phyloP scores from a whole-genome alignment of 2,888 invertebrate species.

The Agrilus cyanescens region DNA sequence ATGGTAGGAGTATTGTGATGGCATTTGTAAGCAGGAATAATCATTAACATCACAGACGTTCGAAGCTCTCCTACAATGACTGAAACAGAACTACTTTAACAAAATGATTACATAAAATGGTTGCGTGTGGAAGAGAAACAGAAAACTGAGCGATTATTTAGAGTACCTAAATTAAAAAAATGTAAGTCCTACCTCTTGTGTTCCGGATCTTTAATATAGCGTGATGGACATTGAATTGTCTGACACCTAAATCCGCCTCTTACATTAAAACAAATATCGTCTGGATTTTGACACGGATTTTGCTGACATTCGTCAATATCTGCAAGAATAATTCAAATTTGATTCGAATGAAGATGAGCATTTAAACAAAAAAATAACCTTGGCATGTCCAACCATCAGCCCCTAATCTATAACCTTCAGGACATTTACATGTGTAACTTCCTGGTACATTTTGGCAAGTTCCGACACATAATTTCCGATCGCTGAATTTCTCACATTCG shows the following conservation, averaged over 20 bases:
- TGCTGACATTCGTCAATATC: constrained; percentile 64
- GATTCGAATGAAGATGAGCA: background rate
- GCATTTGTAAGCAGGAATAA: constrained; percentile 61
- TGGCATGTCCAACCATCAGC: constrained; percentile 69
- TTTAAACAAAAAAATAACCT: constrained; percentile 42
- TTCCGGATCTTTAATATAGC: constrained; percentile 65
- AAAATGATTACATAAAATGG: background rate
- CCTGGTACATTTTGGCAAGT: constrained; percentile 79
- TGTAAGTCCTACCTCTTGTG: constrained; percentile 59
- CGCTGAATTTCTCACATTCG: constrained; percentile 70
- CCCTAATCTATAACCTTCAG: constrained; percentile 63
- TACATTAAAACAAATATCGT: constrained; percentile 81
- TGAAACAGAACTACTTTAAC: constrained; percentile 33
- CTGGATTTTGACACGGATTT: constrained; percentile 42
- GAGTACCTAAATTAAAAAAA: background rate
- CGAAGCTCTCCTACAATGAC: constrained; percentile 67
- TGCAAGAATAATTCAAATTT: constrained; percentile 20
- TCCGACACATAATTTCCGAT: constrained; percentile 60
- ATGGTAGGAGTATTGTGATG: constrained; percentile 83
- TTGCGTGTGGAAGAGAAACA: background rate
- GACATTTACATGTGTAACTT: constrained; percentile 71
- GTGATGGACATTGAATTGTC: constrained; percentile 69
- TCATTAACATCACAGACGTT: constrained; percentile 63
- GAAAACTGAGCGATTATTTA: background rate
- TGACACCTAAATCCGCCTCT: constrained; percentile 83